phyloP scores from a whole-genome alignment of 2,797 vertebrate genomes.

The Phoxinus dragarum region DNA sequence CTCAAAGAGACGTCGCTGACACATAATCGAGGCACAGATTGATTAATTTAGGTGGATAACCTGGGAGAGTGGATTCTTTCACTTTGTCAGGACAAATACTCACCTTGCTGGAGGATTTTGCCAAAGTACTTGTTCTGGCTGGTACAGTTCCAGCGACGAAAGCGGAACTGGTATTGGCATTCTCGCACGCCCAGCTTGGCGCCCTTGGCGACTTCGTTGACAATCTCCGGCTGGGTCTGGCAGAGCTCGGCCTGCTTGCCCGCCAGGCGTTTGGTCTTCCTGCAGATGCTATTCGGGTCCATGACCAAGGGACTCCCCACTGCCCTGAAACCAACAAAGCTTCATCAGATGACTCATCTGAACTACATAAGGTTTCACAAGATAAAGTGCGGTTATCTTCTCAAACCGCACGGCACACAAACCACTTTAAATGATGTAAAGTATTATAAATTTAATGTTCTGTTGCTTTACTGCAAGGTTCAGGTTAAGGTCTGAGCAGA shows the following conservation, averaged over 20 bases:
- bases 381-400: slow-evolving; percentile 43
- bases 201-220: slow-evolving; percentile 93
- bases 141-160: slow-evolving; percentile 97
- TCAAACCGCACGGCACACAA: slow-evolving; percentile 22
- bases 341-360: slow-evolving; percentile 36
- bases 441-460: slow-evolving; percentile 37
- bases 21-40: slow-evolving; percentile 38
- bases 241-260: slow-evolving; percentile 96
- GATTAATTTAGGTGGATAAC: slow-evolving; percentile 5
- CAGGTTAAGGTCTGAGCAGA: slow-evolving; percentile 39
- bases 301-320: slow-evolving; percentile 99
- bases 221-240: slow-evolving; percentile 95
- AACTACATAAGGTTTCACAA: slow-evolving; percentile 19
- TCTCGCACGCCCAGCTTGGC: slow-evolving; percentile 93
- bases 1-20: slow-evolving; percentile 25
- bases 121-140: slow-evolving; percentile 99
- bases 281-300: slow-evolving; percentile 99
- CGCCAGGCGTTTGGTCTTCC: slow-evolving; percentile 93
- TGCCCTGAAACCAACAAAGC: slow-evolving; percentile 82
- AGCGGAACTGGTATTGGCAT: slow-evolving; percentile 97
- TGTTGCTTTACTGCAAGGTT: slow-evolving; percentile 31
- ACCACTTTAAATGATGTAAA: slow-evolving; percentile 46
- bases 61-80: not conserved
- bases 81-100: slow-evolving; percentile 59
- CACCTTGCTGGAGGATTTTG: slow-evolving; percentile 97